A percentile compares a stretch with the other conserved stretches of the same genome.
phyloP scores from a whole-genome alignment of 2,888 invertebrate species.

The Tanytarsus gracilentus region DNA sequence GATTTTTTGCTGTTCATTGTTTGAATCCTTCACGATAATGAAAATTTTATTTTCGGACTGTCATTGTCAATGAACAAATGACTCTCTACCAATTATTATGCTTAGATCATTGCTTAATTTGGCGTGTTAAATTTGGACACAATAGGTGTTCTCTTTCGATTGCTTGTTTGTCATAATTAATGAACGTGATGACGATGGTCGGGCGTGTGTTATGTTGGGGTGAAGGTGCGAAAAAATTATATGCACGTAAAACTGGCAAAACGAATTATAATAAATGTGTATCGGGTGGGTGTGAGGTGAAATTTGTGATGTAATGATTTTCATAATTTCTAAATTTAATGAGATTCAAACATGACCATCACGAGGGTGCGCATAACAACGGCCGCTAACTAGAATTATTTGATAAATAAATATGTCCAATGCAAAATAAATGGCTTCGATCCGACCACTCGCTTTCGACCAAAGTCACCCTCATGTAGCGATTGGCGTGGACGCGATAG shows the following conservation, averaged over 20 bases:
- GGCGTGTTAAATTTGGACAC: conserved; percentile 24
- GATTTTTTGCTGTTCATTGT: conserved; percentile 8
- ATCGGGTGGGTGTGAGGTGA: no score
- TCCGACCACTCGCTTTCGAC: background rate
- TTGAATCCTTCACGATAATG: conserved; percentile 13
- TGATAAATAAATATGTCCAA: conserved; percentile 11
- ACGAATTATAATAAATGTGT: no score
- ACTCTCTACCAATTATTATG: conserved; percentile 22
- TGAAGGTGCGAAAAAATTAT: no score
- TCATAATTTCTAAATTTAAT: background rate
- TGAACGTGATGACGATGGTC: conserved; percentile 14
- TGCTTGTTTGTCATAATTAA: conserved; percentile 29
- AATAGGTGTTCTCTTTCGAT: conserved; percentile 22
- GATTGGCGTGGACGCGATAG: no score
- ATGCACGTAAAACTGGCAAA: no score
- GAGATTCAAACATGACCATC: background rate
- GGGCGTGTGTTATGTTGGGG: no score
- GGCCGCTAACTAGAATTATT: conserved; percentile 1
- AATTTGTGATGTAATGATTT: conserved; percentile 6
- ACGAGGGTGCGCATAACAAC: background rate
- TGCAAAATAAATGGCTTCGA: conserved; percentile 12
- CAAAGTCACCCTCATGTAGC: background rate
- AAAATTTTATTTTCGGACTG: conserved; percentile 2
- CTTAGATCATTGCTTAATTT: conserved; percentile 26
- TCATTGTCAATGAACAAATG: conserved; percentile 27